Conservation (phyloP, 1,140 invertebrate species). For the Sycobia sp. region DNA sequence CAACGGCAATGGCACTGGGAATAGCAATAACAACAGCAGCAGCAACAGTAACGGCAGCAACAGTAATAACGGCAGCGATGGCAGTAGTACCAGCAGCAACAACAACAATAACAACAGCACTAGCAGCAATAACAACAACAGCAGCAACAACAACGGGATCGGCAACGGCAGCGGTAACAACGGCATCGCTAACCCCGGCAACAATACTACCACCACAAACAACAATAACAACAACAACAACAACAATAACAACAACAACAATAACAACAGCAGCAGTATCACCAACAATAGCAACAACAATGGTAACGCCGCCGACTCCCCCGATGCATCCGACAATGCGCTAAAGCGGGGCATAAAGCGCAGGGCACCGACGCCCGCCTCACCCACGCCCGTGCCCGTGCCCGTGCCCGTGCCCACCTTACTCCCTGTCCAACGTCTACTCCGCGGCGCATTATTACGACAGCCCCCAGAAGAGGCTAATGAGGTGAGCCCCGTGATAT, state of each 20-base stretch:
- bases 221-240: too few relatives aligned
- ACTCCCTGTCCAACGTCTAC: slow-evolving; percentile 49
- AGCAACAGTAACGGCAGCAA: slow-evolving; percentile 2
- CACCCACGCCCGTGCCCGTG: slow-evolving; percentile 60
- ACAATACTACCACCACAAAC: too few relatives aligned
- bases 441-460: slow-evolving; percentile 57
- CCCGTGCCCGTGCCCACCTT: slow-evolving; percentile 59
- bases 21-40: slow-evolving; percentile 4
- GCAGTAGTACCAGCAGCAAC: neutral
- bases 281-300: neutral
- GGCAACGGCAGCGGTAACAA: slow-evolving; percentile 8
- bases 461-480: slow-evolving; percentile 56
- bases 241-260: too few relatives aligned
- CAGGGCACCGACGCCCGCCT: slow-evolving; percentile 58
- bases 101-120: too few relatives aligned
- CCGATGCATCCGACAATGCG: slow-evolving; percentile 18
- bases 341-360: slow-evolving; percentile 48
- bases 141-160: slow-evolving; percentile 4
- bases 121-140: slow-evolving; percentile 4
- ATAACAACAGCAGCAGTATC: neutral
- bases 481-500: slow-evolving; percentile 53
- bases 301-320: slow-evolving; percentile 36
- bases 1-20: slow-evolving; percentile 43
- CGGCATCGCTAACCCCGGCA: too few relatives aligned
- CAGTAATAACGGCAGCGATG: too few relatives aligned